Conservation (phyloP, 1,140 invertebrate genomes). For the Dendrolimus kikuchii region DNA sequence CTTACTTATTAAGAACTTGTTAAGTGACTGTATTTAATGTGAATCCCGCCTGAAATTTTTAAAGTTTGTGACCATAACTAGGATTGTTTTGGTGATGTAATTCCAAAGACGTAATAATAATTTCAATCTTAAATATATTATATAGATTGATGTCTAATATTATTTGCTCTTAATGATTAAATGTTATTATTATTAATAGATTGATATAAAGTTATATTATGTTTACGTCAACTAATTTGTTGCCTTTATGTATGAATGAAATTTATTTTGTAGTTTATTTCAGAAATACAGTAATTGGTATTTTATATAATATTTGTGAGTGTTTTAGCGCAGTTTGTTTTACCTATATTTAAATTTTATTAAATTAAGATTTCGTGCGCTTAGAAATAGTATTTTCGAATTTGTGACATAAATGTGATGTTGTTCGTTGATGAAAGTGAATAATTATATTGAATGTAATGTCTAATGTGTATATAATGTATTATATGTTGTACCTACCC, state of each 20-base stretch:
- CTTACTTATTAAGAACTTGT: slow-evolving; percentile 6
- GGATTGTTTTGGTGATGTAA: slow-evolving; percentile 67
- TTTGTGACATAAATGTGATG: slow-evolving; percentile 4
- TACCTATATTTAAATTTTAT: no score
- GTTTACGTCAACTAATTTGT: slow-evolving; percentile 12
- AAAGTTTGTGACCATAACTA: slow-evolving; percentile 63
- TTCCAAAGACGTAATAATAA: slow-evolving; percentile 69
- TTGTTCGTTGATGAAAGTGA: slow-evolving; percentile 27
- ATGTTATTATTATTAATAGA: slow-evolving; percentile 29
- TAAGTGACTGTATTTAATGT: slow-evolving; percentile 25
- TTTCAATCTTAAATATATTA: slow-evolving; percentile 54
- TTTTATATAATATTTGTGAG: no score
- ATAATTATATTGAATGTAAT: slow-evolving; percentile 4
- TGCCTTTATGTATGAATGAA: no score
- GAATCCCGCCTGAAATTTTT: slow-evolving; percentile 63
- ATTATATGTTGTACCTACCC: slow-evolving; percentile 50
- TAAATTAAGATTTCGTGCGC: no score
- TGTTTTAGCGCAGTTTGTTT: no score
- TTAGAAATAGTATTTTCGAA: no score
- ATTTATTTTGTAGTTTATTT: no score
- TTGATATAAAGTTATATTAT: slow-evolving; percentile 21
- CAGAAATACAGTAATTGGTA: no score
- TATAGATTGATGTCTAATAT: slow-evolving; percentile 41
- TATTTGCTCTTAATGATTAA: slow-evolving; percentile 28
- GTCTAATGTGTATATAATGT: slow-evolving; percentile 55